Evolutionary conservation across 2,113 vertebrate species (phyloP).

Genomic region (Hemiprocne comata): DNA sequence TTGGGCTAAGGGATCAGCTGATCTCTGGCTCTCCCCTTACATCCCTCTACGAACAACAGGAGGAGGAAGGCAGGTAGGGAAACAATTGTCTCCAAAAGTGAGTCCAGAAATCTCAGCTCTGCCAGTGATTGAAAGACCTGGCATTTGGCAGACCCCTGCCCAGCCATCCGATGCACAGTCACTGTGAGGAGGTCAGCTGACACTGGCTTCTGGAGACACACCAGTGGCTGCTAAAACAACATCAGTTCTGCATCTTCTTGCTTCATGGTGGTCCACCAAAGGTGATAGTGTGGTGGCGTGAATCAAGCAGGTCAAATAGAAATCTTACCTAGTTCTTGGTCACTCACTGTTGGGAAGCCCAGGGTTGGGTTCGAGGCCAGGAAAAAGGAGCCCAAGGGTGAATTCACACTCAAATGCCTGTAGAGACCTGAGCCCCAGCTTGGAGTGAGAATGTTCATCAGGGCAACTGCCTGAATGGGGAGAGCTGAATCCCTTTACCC

Average conservation of each 20-base stretch:
- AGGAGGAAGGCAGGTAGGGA: background rate
- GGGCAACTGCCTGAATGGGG: background rate
- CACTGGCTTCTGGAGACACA: background rate
- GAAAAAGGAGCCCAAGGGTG: background rate
- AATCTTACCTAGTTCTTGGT: background rate
- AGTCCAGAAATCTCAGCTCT: background rate
- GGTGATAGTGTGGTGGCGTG: background rate
- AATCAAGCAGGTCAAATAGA: background rate
- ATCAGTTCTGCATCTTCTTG: background rate
- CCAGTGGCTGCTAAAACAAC: background rate
- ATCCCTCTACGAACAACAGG: background rate
- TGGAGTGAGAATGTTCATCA: background rate
- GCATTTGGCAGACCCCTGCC: background rate
- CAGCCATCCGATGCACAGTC: accelerated
- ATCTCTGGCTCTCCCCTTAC: background rate
- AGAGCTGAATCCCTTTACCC: background rate
- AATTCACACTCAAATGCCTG: background rate
- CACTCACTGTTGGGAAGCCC: background rate
- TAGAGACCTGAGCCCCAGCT: background rate
- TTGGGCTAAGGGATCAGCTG: background rate
- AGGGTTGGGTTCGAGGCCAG: background rate
- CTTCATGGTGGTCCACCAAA: background rate
- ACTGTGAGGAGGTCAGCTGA: accelerated
- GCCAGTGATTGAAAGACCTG: background rate
- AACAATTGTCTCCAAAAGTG: background rate